Evolutionary conservation across 2,797 vertebrate genomes (phyloP).

Genomic region (Triplophysa yarkandensis): DNA sequence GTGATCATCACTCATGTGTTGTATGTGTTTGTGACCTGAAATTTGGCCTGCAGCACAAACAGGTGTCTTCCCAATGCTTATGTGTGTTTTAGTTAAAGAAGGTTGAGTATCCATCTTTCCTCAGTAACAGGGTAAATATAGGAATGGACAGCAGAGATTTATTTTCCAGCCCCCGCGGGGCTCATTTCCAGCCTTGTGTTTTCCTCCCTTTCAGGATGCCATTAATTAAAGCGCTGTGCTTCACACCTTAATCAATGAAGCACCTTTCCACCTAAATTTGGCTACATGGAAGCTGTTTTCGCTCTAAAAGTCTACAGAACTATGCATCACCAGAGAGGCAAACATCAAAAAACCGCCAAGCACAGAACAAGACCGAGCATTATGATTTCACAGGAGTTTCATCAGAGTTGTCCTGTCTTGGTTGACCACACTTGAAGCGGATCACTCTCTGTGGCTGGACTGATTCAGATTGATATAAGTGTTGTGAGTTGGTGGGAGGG

Average conservation of each 20-base stretch:
- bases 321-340: conserved; percentile 13
- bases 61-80: background rate
- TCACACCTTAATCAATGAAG: conserved; percentile 65
- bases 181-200: conserved; percentile 70
- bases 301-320: background rate
- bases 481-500: conserved; percentile 69
- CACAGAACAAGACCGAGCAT: conserved; percentile 5
- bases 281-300: conserved; percentile 49
- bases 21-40: conserved; percentile 10
- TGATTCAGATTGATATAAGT: conserved; percentile 73
- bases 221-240: conserved; percentile 69
- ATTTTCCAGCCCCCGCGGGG: conserved; percentile 63
- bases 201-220: conserved; percentile 58
- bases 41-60: background rate
- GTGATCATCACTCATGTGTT: conserved; percentile 2
- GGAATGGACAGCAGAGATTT: conserved; percentile 63
- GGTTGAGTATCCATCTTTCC: conserved; percentile 47
- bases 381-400: conserved; percentile 43
- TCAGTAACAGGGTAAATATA: conserved; percentile 57
- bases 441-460: conserved; percentile 55
- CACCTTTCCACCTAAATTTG: conserved; percentile 60
- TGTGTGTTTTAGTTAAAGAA: conserved; percentile 9
- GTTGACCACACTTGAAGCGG: conserved; percentile 43
- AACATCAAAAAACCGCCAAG: background rate
- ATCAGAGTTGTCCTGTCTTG: conserved; percentile 23